Percentiles rank a stretch among this genome's conserved stretches.
Evolutionary conservation across 2,797 vertebrate genomes (phyloP).

Genomic region (Sylvilagus floridanus): DNA sequence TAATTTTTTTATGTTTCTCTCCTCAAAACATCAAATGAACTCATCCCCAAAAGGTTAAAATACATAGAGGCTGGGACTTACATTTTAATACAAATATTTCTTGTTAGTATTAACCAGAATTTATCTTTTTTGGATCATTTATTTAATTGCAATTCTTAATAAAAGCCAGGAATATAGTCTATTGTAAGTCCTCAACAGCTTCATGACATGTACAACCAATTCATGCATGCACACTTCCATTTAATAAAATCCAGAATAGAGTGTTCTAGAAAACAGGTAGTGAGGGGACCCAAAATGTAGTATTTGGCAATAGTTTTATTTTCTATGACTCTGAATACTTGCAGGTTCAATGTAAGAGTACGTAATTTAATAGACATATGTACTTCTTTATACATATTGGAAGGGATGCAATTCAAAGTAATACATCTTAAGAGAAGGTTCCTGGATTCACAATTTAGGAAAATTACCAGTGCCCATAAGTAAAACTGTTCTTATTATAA

Average conservation of each 20-base stretch:
- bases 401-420: slow-evolving; percentile 37
- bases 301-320: slow-evolving; percentile 60
- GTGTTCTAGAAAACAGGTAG: not conserved
- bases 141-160: not conserved
- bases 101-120: slow-evolving; percentile 3
- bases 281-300: slow-evolving; percentile 50
- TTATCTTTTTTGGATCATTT: not conserved
- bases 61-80: not conserved
- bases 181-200: not conserved
- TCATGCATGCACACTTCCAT: not conserved
- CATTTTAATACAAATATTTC: not conserved
- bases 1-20: not conserved
- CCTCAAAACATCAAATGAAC: not conserved
- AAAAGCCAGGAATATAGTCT: not conserved
- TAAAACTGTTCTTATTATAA: not conserved
- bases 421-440: slow-evolving; percentile 68
- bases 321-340: slow-evolving; percentile 54
- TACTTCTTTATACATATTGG: slow-evolving; percentile 52
- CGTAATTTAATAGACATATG: slow-evolving; percentile 41
- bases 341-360: not conserved
- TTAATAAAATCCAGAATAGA: slow-evolving; percentile 52
- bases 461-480: slow-evolving; percentile 23
- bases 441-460: not conserved
- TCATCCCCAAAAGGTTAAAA: not conserved
- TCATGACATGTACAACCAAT: slow-evolving; percentile 53